Base-by-base conservation (phyloP, 2,888 invertebrate genomes). In the Scaptodrosophila latifasciaeformis region DNA sequence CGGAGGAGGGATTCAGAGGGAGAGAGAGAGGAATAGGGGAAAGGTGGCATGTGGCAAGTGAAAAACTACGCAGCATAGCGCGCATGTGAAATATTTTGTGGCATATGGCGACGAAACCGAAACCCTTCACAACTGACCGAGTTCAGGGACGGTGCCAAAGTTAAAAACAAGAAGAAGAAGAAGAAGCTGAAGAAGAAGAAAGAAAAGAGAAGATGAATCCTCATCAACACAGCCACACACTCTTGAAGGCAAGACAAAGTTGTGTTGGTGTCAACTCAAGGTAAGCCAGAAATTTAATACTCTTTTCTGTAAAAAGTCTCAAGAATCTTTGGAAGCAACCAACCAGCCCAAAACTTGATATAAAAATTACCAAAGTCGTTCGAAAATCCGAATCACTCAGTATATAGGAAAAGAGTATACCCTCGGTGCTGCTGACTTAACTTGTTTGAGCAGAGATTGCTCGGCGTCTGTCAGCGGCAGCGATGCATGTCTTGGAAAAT, bases 91-190 rank as follows among this genome's bases (percentile, higher is more conserved):
- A 15, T 10, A 37, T 37, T 15, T 15, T 17, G 37, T 10, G 37
- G 15, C 37, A 17, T 37, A 37, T 37, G 37, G 37, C 18, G 17
- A 5, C 27, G 9, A 10, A 37, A 17, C 3, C 13, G 10, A 37
- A 37, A 17, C 18, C 37, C 37, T 9, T 37, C 9, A 2, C 31
- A n/a, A n/a, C 31, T 1, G 10, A 5, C n/a, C 19, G 19, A 40
- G 40, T 24, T 31, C 40, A 40, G 40, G 40, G 40, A 17, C 40
- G 40, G 40, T n/a, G n/a, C n/a, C n/a, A n/a, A 40, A 5, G 17
- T 3, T n/a, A 9, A 10, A 17, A 39, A 6, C 34, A 10, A 3
- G 24, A 24, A 24, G 24, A 24, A 24, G 24, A 24, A 24, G 24
- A 24, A 24, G 24, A 24, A 24, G 24, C 24, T 24, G 24, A 3